phyloP scores from a whole-genome alignment of 1,140 invertebrate species.

The Ips nitidus region DNA sequence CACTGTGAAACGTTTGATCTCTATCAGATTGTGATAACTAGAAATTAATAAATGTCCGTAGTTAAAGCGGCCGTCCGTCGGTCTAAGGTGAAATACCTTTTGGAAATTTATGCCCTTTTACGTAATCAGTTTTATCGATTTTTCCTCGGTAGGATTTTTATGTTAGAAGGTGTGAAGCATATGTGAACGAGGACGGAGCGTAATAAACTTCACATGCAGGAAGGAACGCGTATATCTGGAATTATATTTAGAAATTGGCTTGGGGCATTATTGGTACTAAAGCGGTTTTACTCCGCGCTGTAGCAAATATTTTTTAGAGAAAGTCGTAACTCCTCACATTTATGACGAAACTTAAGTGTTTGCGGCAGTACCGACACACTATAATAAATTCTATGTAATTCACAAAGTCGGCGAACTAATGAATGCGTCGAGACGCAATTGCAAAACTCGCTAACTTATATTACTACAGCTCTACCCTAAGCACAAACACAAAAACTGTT shows the following conservation, averaged over 20 bases:
- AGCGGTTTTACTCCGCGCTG: not conserved
- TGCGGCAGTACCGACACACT: not conserved
- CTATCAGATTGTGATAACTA: constrained; percentile 28
- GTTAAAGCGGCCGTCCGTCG: constrained; percentile 9
- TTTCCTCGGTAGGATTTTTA: constrained; percentile 22
- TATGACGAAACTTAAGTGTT: not conserved
- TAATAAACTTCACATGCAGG: constrained; percentile 16
- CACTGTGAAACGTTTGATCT: constrained; percentile 20
- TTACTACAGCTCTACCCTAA: not conserved
- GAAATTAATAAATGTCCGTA: constrained; percentile 27
- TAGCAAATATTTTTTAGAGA: too few relatives aligned
- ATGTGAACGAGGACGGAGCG: constrained; percentile 15
- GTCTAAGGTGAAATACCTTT: constrained; percentile 22
- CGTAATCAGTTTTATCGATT: constrained; percentile 37
- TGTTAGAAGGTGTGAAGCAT: constrained; percentile 34
- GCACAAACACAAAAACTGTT: constrained; percentile 7
- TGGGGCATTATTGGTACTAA: constrained; percentile 7
- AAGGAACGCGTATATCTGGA: constrained; percentile 13
- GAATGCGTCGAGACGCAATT: not conserved
- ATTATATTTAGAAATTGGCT: constrained; percentile 22
- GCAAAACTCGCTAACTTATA: constrained; percentile 13
- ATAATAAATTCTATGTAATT: constrained; percentile 3
- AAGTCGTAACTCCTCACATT: not conserved
- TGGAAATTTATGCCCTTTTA: constrained; percentile 30
- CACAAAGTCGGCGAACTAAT: not conserved